These are phyloP conservation scores for Mactra quadrangularis DNA, from an alignment of 1,140 invertebrate genomes.

Conservation along the genomic window DNA sequence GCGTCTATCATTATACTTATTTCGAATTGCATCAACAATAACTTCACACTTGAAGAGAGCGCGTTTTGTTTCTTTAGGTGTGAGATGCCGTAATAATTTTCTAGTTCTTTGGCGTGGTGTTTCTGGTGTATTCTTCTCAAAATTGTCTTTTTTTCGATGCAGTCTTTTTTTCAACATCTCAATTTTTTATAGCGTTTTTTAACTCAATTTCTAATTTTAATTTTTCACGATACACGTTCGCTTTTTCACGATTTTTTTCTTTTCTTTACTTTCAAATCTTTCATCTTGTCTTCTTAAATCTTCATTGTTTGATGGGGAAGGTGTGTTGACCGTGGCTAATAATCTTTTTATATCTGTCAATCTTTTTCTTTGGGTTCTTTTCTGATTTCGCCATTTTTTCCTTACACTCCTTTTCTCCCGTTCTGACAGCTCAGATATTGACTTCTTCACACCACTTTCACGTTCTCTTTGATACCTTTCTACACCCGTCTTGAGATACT, in stretches of 20 bases:
- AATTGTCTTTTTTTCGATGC: background rate
- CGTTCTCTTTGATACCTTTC: too few relatives aligned
- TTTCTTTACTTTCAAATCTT: too few relatives aligned
- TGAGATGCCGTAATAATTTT: slow-evolving; percentile 31
- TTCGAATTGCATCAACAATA: slow-evolving; percentile 11
- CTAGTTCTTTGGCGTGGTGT: slow-evolving; percentile 29
- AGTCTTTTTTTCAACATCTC: slow-evolving; percentile 53
- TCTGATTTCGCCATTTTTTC: too few relatives aligned
- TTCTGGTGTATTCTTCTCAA: background rate
- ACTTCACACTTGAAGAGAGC: slow-evolving; percentile 26
- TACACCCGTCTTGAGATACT: too few relatives aligned
- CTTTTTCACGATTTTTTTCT: background rate
- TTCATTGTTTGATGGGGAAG: too few relatives aligned
- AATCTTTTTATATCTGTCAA: too few relatives aligned
- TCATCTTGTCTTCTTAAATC: too few relatives aligned
- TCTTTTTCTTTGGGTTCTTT: too few relatives aligned
- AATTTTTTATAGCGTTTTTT: slow-evolving; percentile 5
- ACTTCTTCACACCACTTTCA: too few relatives aligned
- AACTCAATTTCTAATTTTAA: slow-evolving; percentile 25
- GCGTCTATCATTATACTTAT: slow-evolving; percentile 34
- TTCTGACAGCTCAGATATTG: too few relatives aligned
- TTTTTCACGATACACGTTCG: slow-evolving; percentile 1
- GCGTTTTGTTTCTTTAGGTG: slow-evolving; percentile 30
- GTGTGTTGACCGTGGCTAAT: too few relatives aligned
- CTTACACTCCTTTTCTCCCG: too few relatives aligned